Base-by-base conservation (phyloP, 2,888 invertebrate species). In the Eristalis arbustorum region DNA sequence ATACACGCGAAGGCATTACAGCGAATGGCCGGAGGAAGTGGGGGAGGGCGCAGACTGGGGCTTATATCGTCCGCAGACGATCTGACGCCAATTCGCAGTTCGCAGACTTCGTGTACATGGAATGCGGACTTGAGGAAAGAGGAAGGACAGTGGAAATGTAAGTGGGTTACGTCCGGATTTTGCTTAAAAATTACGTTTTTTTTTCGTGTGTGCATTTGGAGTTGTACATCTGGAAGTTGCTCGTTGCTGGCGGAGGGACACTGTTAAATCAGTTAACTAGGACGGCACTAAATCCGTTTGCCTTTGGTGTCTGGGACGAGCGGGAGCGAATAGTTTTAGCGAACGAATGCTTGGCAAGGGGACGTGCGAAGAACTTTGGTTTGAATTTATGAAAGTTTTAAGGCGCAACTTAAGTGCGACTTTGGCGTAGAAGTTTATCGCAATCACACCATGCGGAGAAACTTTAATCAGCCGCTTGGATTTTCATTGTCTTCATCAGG, bases 11-110 rank as follows among this genome's bases (percentile, higher is more conserved):
- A 63, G 49, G 18, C 49, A 76, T 59, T 42, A 40, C 73, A 62
- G 31, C 57, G 28, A 31, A 64, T 2, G 56, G 49, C n/a, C 13
- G 57, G 11, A 3, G n/a, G 49, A 49, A 3, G 56, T 6, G 8
- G 23, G 59, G 6, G 42, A 22, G n/a, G 22, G n/a, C 1, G 42
- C n/a, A 42, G 14, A 18, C n/a, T 18, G 49, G 22, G 77, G 64
- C 40, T 77, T 42, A 13, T 77, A 85, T 85, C 77, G 77, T 57
- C 66, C 34, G 37, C 67, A 85, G 85, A 85, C 85, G 77, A 82
- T 82, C 85, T 74, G 81, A 78, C 85, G 85, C 81, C 85, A 66
- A 37, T 57, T 77, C 34, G 25, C 22, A 68, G 68, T 80, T 31
- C 31, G 31, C 31, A 31, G 31, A 31, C 31, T 31, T 31, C 31